Percentiles rank a stretch among this genome's conserved stretches.
phyloP scores from a whole-genome alignment of 2,113 vertebrate species.

The Felis catus region F.catus_Fca126_mat1.0 CM031412.1:70350001-70350500 shows the following conservation, averaged over 20 bases:
- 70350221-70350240: background rate
- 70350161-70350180: background rate
- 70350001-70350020: background rate
- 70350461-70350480: conserved; percentile 10
- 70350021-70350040: background rate
- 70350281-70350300: background rate
- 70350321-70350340: background rate
- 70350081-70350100: background rate
- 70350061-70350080: background rate
- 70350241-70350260: background rate
- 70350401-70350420: background rate
- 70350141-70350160: background rate
- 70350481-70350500: conserved; percentile 14
- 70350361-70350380: background rate
- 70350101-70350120: background rate
- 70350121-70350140: background rate
- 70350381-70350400: background rate
- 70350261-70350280: background rate
- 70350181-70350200: background rate
- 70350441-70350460: conserved; percentile 36
- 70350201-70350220: background rate
- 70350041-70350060: background rate
- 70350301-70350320: background rate
- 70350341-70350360: background rate
- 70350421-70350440: background rate